Conservation (phyloP, 2,113 vertebrate genomes). For the Rallus limicola region DNA sequence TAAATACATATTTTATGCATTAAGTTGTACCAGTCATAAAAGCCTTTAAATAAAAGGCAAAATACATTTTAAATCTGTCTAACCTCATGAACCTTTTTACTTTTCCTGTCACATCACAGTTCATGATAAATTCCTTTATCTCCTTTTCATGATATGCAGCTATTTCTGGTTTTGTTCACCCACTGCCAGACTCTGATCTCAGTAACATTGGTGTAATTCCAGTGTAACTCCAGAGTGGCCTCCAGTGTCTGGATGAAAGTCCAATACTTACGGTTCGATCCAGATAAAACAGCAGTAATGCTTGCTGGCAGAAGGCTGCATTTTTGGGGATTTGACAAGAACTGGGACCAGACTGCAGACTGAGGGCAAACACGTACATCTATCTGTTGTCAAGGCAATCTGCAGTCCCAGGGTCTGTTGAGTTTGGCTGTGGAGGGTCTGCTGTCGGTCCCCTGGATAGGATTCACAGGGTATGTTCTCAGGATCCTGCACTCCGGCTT, state of each 20-base stretch:
- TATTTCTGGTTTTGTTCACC: constrained; percentile 40
- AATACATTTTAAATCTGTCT: background rate
- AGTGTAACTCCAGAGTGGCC: constrained; percentile 56
- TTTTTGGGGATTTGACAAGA: constrained; percentile 51
- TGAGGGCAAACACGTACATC: constrained; percentile 24
- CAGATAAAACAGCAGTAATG: constrained; percentile 62
- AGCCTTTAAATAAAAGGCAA: background rate
- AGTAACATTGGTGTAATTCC: constrained; percentile 36
- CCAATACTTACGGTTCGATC: background rate
- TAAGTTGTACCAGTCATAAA: background rate
- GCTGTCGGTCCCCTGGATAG: background rate
- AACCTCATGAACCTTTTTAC: background rate
- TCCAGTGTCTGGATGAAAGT: constrained; percentile 53
- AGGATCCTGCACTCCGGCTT: background rate
- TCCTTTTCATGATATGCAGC: constrained; percentile 17
- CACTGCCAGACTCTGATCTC: constrained; percentile 60
- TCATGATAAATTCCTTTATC: constrained; percentile 32
- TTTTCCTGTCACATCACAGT: background rate
- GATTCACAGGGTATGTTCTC: background rate
- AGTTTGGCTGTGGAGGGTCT: background rate
- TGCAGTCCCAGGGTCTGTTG: constrained; percentile 29
- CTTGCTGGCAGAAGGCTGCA: constrained; percentile 51
- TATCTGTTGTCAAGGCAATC: constrained; percentile 33
- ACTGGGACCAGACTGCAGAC: constrained; percentile 54
- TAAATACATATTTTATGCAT: background rate